Percentiles rank a stretch among this genome's conserved stretches.
Conservation (phyloP, 2,797 vertebrate species). For the Melanotaenia boesemani region DNA sequence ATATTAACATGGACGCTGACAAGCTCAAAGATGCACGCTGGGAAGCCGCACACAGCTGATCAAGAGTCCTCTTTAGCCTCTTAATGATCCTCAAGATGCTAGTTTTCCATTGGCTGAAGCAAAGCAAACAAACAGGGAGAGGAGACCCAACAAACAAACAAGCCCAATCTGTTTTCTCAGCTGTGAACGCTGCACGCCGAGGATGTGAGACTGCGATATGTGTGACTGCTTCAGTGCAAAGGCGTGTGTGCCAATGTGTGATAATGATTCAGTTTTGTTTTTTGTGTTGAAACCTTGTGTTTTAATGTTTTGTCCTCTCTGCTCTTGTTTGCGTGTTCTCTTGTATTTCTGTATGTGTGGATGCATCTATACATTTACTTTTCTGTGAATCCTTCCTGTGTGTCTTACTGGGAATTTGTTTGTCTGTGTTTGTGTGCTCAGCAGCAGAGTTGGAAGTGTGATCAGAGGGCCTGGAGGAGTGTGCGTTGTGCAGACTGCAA, state of each 20-base stretch:
- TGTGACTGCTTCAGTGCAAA: slow-evolving; percentile 40
- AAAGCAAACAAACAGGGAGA: slow-evolving; percentile 76
- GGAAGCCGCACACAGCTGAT: slow-evolving; percentile 41
- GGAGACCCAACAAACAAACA: slow-evolving; percentile 74
- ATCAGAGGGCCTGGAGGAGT: slow-evolving; percentile 53
- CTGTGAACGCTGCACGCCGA: slow-evolving; percentile 62
- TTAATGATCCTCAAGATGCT: slow-evolving; percentile 77
- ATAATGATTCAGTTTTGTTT: slow-evolving; percentile 29
- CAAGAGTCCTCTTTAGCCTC: slow-evolving; percentile 65
- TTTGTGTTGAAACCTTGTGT: neutral
- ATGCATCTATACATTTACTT: slow-evolving; percentile 7
- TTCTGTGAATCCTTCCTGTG: neutral
- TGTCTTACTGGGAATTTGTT: slow-evolving; percentile 18
- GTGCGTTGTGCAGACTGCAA: slow-evolving; percentile 48
- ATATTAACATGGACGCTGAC: slow-evolving; percentile 45
- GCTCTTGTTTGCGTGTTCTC: slow-evolving; percentile 4
- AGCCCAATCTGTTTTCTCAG: slow-evolving; percentile 79
- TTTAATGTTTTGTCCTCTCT: slow-evolving; percentile 9
- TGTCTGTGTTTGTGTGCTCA: slow-evolving; percentile 35
- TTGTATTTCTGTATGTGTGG: neutral
- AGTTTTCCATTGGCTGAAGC: slow-evolving; percentile 74
- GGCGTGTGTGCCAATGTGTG: slow-evolving; percentile 32
- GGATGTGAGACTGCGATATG: slow-evolving; percentile 47
- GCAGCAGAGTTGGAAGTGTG: slow-evolving; percentile 59
- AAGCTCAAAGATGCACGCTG: slow-evolving; percentile 4